Evolutionary conservation across 2,888 invertebrate genomes (phyloP).

Genomic region (Trichogramma dendrolimi): DNA sequence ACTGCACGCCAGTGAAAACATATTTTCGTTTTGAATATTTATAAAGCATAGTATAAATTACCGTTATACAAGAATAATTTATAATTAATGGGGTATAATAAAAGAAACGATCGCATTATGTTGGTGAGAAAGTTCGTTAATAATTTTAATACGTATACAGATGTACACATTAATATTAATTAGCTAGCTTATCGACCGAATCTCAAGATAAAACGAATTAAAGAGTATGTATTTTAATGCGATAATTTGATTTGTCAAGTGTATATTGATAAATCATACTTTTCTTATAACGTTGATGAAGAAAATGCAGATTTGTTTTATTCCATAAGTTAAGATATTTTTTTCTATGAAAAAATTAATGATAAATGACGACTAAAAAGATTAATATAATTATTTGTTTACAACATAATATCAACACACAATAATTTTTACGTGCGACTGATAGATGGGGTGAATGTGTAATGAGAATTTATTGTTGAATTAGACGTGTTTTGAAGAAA

Average conservation of each 20-base stretch:
- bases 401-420: conserved; percentile 15
- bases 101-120: too few relatives aligned
- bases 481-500: conserved; percentile 21
- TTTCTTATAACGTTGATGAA: conserved; percentile 17
- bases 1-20: too few relatives aligned
- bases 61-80: too few relatives aligned
- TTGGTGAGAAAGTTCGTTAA: too few relatives aligned
- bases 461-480: conserved; percentile 28
- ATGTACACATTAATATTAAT: conserved; percentile 10
- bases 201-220: conserved; percentile 18
- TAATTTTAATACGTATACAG: not conserved
- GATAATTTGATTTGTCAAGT: conserved; percentile 18
- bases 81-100: too few relatives aligned
- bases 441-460: conserved; percentile 16
- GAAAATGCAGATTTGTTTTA: conserved; percentile 19
- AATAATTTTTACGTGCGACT: conserved; percentile 22
- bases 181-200: conserved; percentile 17
- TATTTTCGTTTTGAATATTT: too few relatives aligned
- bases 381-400: conserved; percentile 15
- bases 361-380: conserved; percentile 1
- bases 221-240: conserved; percentile 12
- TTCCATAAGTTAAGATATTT: conserved; percentile 8
- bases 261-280: not conserved
- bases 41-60: too few relatives aligned
- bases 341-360: conserved; percentile 18